Base-by-base conservation (phyloP, 2,113 vertebrate species). In the Lota lota region DNA sequence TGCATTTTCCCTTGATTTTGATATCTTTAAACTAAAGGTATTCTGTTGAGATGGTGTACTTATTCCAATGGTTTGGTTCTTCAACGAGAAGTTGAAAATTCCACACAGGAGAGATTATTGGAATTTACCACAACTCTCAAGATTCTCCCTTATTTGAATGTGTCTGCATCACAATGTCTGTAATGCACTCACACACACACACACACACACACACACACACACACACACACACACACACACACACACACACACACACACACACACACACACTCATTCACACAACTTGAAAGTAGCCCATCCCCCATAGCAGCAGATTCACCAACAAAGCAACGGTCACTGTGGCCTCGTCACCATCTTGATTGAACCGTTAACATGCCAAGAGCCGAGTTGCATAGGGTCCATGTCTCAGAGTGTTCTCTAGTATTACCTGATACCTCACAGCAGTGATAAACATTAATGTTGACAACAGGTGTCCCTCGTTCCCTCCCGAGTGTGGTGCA, bases 391-490 rank as follows among this genome's bases (percentile, higher is more conserved):
- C 40, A 47, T 14, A 47, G 40, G 40, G 40, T 47, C 40, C 40
- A 47, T 47, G 10, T 47, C 40, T 47, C 40, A 1, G 10, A 47
- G 40, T 14, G 6, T 47, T 47, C 6, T 14, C 40, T 47, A 14
- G 40, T 47, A 47, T 8, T 47, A 47, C 40, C 7, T 47, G 40
- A 47, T 47, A 47, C 40, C 40, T 47, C 10, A 67, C 60, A 33
- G 28, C 74, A 65, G 64, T 87, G 83, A 89, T 80, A 81, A 73
- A 83, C 81, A 88, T 88, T 88, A 83, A 73, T 78, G 83, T 77
- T 87, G 88, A 91, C 88, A 86, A 78, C 73, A 83, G 77, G 78
- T 79, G 73, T 73, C 77, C 75, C 81, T 68, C 73, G 73, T 66
- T 56, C 61, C 79, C 73, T 78, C 68, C 78, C 22, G 71, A 66